Percentiles rank a stretch among this genome's conserved stretches.
These are phyloP conservation scores for Porphyrio hochstetteri DNA, from an alignment of 2,113 vertebrate genomes.

Conservation along the genomic window DNA sequence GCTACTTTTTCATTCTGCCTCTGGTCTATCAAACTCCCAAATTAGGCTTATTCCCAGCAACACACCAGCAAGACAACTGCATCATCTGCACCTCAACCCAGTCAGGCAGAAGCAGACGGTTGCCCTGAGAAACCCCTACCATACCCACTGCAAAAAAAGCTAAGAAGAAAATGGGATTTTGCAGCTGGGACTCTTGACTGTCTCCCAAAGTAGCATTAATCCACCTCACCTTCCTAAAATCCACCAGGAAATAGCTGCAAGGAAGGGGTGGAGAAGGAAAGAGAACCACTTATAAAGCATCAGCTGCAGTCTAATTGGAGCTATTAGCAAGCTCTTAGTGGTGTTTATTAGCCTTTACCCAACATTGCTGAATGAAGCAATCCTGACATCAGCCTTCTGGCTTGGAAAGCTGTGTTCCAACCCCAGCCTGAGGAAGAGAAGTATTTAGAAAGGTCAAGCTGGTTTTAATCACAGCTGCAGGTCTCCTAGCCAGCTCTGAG, in stretches of 20 bases:
- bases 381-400: slow-evolving; percentile 31
- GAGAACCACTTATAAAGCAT: slow-evolving; percentile 40
- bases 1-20: background rate
- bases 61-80: background rate
- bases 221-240: slow-evolving; percentile 41
- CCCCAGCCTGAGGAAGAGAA: background rate
- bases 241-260: slow-evolving; percentile 47
- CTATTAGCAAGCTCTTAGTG: slow-evolving; percentile 56
- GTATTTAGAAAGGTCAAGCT: background rate
- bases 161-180: background rate
- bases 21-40: background rate
- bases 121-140: background rate
- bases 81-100: background rate
- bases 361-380: slow-evolving; percentile 4
- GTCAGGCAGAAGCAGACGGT: background rate
- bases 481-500: background rate
- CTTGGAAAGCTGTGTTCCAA: background rate
- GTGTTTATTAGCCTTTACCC: slow-evolving; percentile 36
- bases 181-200: background rate
- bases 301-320: slow-evolving; percentile 55
- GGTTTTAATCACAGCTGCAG: background rate
- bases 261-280: background rate
- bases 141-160: background rate
- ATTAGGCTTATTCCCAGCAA: background rate
- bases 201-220: slow-evolving; percentile 19